phyloP scores from a whole-genome alignment of 2,113 vertebrate species.

The Eulemur rufifrons region DNA sequence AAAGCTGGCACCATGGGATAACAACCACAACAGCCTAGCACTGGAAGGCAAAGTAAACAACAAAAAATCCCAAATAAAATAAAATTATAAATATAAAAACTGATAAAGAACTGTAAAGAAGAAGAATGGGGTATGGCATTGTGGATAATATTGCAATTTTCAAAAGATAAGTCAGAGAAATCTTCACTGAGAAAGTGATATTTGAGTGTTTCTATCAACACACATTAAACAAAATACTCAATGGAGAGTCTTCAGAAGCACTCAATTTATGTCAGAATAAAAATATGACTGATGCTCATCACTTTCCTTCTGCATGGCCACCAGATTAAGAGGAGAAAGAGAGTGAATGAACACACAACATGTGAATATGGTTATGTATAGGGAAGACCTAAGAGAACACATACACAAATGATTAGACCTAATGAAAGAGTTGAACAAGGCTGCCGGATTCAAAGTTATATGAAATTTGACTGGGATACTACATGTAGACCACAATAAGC shows the following conservation, averaged over 20 bases:
- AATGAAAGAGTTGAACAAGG: neutral
- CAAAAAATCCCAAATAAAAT: neutral
- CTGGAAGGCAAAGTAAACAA: too few relatives aligned
- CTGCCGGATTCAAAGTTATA: neutral
- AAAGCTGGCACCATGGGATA: too few relatives aligned
- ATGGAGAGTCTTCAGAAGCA: neutral
- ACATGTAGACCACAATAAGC: neutral
- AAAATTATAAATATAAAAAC: neutral
- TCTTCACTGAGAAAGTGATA: neutral
- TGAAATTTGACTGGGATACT: neutral
- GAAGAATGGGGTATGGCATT: too few relatives aligned
- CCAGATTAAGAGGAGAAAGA: neutral
- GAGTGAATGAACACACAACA: rapidly evolving
- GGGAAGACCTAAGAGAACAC: neutral
- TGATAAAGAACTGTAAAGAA: neutral
- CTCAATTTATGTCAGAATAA: neutral
- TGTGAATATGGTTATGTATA: neutral
- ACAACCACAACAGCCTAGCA: too few relatives aligned
- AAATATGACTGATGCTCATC: neutral
- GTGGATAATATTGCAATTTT: neutral
- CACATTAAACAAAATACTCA: neutral
- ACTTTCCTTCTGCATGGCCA: neutral
- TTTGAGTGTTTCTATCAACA: neutral
- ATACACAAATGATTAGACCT: neutral
- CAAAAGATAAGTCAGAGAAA: neutral